Evolutionary conservation across 2,113 vertebrate genomes (phyloP), one percentile per base, ranked within the genome.

Genomic region (Rhinoderma darwinii): DNA sequence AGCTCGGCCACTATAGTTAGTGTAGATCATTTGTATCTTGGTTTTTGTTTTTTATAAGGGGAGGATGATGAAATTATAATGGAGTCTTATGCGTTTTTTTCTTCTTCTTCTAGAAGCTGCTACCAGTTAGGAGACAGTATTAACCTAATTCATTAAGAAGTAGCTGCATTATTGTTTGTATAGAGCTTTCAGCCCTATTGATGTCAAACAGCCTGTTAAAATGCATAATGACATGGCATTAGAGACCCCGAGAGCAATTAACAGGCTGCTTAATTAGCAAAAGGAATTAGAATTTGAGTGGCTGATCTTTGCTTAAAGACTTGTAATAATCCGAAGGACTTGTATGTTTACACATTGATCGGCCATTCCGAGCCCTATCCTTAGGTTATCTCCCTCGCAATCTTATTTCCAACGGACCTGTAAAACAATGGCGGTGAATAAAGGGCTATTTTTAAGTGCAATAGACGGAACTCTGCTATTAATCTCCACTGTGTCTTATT

Each of bases 191-290:
- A 90, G 93, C 91, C 94, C 95, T 94, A 94, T 94, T 95, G 96
- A 96, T 95, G 95, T 92, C 93, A 92, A 91, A 90, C 92, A 92
- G 92, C 92, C 91, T 93, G 94, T 94, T 95, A 94, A 93, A 92
- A 90, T 90, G 92, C 93, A 94, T 95, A 96, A 96, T 96, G 95
- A 94, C 95, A 93, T 95, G 93, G 95, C 93, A 94, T 96, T 94
- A 92, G 94, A 96, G 94, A 93, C 94, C 93, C 95, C 91, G 92
- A 93, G 94, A 96, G 94, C 96, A 97, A 98, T 98, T 98, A 99
- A 95, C 97, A 95, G 94, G 91, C 95, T 93, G 95, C 96, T 98
- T 98, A 98, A 98, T 98, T 98, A 98, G 93, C 93, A 91, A 88
- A 93, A 94, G 94, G 93, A 95, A 94, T 94, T 97, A 92, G 95